Base-by-base conservation (phyloP, 2,888 invertebrate species). In the Leptopterna dolabrata region DNA sequence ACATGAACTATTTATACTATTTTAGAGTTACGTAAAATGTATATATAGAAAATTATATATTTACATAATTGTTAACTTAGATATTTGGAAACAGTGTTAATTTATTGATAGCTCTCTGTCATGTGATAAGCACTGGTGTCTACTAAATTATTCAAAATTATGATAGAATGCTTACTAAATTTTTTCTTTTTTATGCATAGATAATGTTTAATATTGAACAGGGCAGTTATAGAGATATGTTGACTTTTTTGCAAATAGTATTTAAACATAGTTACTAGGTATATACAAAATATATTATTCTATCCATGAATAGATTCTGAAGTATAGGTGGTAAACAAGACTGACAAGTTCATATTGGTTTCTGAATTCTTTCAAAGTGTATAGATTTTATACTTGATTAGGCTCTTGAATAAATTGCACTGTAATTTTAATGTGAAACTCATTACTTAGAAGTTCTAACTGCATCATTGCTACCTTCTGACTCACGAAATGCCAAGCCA, bases 171-270 rank as follows among this genome's bases (percentile, higher is more conserved):
- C 88, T 88, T 88, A 86, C 76, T 88, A 76, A 86, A 82, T 86
- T 84, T 83, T 87, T 86, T 87, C 73, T 78, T 87, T 88, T 88
- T 87, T 76, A 88, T 85, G 88, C 88, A 87, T 88, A 88, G 87
- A 88, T 55, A 82, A 86, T 88, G 78, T 88, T 88, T 88, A 86
- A 83, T 85, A 88, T 85, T 71, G 76, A 78, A 88, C 88, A 88
- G 86, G 88, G 88, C 87, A 88, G 88, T 88, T 88, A 88, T 86
- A 88, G 88, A 88, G 84, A 88, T 88, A 84, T 88, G 88, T 88
- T 88, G 78, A 86, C 82, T 86, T 87, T 87, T 88, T 88, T 88
- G 87, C 82, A 86, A 88, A 88, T 88, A 88, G 88, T 78, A 83
- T 88, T 88, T 88, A 88, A 88, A 86, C 51, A 87, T 88, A 88